phyloP scores from a whole-genome alignment of 2,888 invertebrate genomes.

The Tetheella fluctuosa region DNA sequence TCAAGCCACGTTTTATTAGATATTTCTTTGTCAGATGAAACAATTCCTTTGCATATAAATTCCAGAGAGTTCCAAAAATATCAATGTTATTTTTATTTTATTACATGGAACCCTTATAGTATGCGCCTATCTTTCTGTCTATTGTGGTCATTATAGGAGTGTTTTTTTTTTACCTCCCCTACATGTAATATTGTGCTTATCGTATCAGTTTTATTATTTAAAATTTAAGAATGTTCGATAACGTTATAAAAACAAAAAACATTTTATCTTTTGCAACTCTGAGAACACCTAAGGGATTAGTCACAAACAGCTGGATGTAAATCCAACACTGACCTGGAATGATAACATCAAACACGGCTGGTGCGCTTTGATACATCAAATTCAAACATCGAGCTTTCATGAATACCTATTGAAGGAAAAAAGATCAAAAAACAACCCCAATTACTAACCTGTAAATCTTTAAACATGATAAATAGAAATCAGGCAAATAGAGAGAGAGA shows the following conservation, averaged over 20 bases:
- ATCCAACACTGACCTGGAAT: background rate
- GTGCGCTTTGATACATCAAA: background rate
- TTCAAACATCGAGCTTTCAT: background rate
- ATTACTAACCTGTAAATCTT: background rate
- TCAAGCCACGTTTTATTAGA: conserved; percentile 16
- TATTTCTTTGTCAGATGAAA: conserved; percentile 2
- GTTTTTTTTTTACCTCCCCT: no score
- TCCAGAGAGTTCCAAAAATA: no score
- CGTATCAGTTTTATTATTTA: no score
- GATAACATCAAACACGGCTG: background rate
- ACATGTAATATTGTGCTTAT: no score
- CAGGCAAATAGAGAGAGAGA: background rate
- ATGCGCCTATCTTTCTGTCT: no score
- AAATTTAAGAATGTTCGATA: no score
- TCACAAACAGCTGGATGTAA: background rate
- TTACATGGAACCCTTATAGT: background rate
- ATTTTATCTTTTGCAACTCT: background rate
- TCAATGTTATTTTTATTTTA: background rate
- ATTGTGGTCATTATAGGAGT: no score
- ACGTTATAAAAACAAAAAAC: background rate
- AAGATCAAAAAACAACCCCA: background rate
- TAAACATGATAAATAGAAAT: background rate
- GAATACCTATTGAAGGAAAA: background rate
- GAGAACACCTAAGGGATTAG: background rate
- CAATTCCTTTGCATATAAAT: background rate